Conservation (phyloP, 1,140 invertebrate species). For the Halictus rubicundus region DNA sequence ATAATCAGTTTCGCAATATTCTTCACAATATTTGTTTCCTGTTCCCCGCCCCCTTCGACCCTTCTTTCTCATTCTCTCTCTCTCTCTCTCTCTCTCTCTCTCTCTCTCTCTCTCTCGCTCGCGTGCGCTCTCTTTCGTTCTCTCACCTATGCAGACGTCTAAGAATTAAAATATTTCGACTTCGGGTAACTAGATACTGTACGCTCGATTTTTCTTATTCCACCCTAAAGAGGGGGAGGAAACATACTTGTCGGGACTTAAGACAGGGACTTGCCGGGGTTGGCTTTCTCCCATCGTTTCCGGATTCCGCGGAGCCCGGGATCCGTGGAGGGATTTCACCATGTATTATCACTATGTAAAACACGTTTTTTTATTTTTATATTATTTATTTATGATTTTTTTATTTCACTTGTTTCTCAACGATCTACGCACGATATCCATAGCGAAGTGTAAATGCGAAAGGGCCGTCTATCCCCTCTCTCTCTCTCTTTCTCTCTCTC, state of each 20-base stretch:
- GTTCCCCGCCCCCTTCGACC: background rate
- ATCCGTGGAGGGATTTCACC: slow-evolving; percentile 45
- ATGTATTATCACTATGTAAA: slow-evolving; percentile 56
- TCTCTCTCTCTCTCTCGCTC: background rate
- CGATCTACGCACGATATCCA: slow-evolving; percentile 62
- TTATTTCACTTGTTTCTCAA: slow-evolving; percentile 37
- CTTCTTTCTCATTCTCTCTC: background rate
- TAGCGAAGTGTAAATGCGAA: slow-evolving; percentile 62
- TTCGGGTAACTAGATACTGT: slow-evolving; percentile 68
- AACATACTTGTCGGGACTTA: background rate
- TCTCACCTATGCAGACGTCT: slow-evolving; percentile 43
- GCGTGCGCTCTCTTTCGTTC: background rate
- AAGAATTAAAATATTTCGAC: slow-evolving; percentile 75
- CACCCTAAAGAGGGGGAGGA: background rate
- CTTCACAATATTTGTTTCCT: slow-evolving; percentile 10
- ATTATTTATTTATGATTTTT: too few relatives aligned
- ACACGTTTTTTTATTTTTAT: slow-evolving; percentile 7
- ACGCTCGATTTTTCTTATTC: slow-evolving; percentile 26
- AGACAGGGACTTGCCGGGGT: too few relatives aligned
- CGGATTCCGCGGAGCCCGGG: too few relatives aligned
- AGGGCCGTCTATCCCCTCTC: slow-evolving; percentile 23
- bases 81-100: background rate
- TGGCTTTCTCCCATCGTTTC: slow-evolving; percentile 1
- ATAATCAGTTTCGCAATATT: slow-evolving; percentile 49
- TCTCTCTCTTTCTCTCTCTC: background rate